Percentiles rank a stretch among this genome's conserved stretches.
These are phyloP conservation scores for Carduelis carduelis DNA, from an alignment of 2,797 vertebrate genomes.

Conservation along the genomic window DNA sequence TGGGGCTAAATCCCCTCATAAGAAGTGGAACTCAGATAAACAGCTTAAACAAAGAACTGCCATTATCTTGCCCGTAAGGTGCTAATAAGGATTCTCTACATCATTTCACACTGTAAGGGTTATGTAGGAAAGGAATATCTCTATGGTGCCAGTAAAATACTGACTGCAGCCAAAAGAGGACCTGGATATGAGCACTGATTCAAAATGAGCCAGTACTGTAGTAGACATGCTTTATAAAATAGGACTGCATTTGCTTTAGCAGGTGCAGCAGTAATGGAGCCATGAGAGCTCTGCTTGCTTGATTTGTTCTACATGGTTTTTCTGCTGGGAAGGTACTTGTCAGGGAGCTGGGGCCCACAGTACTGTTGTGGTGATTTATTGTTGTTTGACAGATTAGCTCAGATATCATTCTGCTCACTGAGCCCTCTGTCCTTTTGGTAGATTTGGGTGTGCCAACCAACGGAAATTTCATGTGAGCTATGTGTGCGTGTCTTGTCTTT, in stretches of 20 bases:
- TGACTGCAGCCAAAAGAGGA: background rate
- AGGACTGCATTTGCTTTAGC: background rate
- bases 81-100: background rate
- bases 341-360: background rate
- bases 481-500: background rate
- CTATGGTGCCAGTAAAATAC: background rate
- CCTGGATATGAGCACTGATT: background rate
- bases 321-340: background rate
- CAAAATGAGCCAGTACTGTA: background rate
- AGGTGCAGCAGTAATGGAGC: background rate
- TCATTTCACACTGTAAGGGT: background rate
- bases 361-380: background rate
- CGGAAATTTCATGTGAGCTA: background rate
- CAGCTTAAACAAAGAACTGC: background rate
- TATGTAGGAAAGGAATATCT: background rate
- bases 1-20: background rate
- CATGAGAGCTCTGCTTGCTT: background rate
- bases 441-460: background rate
- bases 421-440: background rate
- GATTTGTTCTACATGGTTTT: background rate
- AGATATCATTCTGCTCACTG: background rate
- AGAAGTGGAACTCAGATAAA: conserved; percentile 11
- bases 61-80: background rate
- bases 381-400: background rate
- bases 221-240: background rate